A percentile compares a stretch with the other conserved stretches of the same genome.
These are phyloP conservation scores for Apocrypta bakeri DNA, from an alignment of 1,140 invertebrate genomes.

Conservation along the genomic window DNA sequence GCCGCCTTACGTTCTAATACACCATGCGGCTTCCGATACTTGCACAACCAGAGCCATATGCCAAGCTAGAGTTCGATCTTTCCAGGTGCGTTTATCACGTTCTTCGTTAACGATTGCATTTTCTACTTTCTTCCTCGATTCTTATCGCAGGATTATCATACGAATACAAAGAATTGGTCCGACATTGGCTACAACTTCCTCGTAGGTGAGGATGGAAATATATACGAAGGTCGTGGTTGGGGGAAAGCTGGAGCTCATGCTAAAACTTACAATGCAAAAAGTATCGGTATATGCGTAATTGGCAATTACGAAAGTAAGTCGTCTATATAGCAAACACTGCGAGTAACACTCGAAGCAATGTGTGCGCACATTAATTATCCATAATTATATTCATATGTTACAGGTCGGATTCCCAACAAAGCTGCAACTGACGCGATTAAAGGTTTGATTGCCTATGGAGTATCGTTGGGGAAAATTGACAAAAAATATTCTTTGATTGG, in stretches of 20 bases:
- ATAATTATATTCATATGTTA: no score
- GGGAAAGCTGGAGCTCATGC: conserved; percentile 73
- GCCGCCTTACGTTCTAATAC: conserved; percentile 66
- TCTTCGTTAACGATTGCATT: neutral
- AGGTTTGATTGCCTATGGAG: conserved; percentile 71
- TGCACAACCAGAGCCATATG: conserved; percentile 65
- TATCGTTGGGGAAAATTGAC: conserved; percentile 63
- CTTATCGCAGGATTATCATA: conserved; percentile 72
- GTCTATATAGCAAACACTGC: no score
- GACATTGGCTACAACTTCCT: conserved; percentile 76
- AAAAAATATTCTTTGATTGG: conserved; percentile 72
- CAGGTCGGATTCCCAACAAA: conserved; percentile 72
- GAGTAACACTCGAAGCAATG: no score
- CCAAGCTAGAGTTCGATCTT: conserved; percentile 57
- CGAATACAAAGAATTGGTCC: conserved; percentile 67
- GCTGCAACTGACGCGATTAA: conserved; percentile 68
- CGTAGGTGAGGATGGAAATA: conserved; percentile 75
- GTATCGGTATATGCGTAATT: conserved; percentile 75
- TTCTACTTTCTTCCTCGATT: conserved; percentile 7
- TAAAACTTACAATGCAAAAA: conserved; percentile 68
- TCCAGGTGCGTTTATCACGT: conserved; percentile 61
- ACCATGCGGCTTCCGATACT: conserved; percentile 65
- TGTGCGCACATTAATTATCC: no score
- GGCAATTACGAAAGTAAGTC: conserved; percentile 70
- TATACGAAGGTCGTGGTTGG: conserved; percentile 79